A percentile compares a stretch with the other conserved stretches of the same genome.
Evolutionary conservation across 92 coral and sea anemone species (phyloP).

Genomic region (Plumapathes pennacea): DNA sequence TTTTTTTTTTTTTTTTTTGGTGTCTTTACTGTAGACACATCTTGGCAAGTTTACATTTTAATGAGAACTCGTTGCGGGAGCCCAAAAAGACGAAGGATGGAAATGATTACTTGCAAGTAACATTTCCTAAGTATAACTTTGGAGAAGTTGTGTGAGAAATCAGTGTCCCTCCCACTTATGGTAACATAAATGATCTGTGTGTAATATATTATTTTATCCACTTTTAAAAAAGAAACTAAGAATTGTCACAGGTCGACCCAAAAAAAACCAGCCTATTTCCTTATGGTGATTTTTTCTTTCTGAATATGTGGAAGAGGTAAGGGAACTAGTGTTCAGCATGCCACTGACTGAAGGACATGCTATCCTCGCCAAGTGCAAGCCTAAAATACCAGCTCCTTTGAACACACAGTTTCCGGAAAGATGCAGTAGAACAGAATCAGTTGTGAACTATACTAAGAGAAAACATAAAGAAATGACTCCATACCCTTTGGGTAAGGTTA

Average conservation of each 20-base stretch:
- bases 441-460: slow-evolving; percentile 44
- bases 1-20: no score
- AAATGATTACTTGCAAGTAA: slow-evolving; percentile 21
- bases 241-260: no score
- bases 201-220: no score
- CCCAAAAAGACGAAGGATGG: slow-evolving; percentile 38
- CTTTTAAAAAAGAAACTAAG: no score
- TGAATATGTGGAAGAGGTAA: slow-evolving; percentile 41
- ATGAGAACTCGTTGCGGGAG: slow-evolving; percentile 43
- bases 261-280: no score
- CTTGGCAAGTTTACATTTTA: slow-evolving; percentile 44
- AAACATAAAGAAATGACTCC: slow-evolving; percentile 27
- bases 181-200: no score
- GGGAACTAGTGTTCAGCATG: slow-evolving; percentile 28
- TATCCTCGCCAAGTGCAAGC: slow-evolving; percentile 29
- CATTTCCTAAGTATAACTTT: slow-evolving; percentile 50
- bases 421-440: slow-evolving; percentile 36
- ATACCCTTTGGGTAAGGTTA: slow-evolving; percentile 35
- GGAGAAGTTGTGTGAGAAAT: slow-evolving; percentile 41
- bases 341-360: slow-evolving; percentile 4
- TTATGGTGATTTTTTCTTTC: slow-evolving; percentile 14
- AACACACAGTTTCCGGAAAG: slow-evolving; percentile 41
- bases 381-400: slow-evolving; percentile 41
- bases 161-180: slow-evolving; percentile 37
- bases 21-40: slow-evolving; percentile 13